A percentile compares a stretch with the other conserved stretches of the same genome.
phyloP scores from a whole-genome alignment of 2,113 vertebrate genomes.

The Lota lota region DNA sequence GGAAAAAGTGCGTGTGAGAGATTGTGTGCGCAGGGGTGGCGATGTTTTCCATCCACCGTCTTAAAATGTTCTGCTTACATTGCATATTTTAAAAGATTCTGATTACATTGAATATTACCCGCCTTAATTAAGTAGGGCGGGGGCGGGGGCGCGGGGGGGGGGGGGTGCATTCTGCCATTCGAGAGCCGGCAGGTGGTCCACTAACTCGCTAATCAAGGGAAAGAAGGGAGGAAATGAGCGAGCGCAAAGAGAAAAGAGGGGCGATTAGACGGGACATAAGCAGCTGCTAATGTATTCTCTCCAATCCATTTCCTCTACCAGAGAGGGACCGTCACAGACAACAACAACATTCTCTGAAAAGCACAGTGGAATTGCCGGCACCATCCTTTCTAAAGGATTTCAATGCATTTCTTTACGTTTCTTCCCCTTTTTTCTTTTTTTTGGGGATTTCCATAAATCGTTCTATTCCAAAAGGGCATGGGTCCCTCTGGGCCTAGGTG shows the following conservation, averaged over 20 bases:
- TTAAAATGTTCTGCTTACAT: neutral
- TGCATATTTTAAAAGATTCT: constrained; percentile 43
- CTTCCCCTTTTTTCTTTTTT: neutral
- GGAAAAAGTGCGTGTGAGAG: neutral
- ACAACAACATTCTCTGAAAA: neutral
- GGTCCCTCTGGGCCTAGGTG: constrained; percentile 18
- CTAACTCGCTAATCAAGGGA: constrained; percentile 10
- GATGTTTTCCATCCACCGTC: constrained; percentile 16
- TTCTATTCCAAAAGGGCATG: constrained; percentile 3
- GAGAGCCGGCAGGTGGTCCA: constrained; percentile 43
- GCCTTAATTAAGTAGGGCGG: constrained; percentile 50
- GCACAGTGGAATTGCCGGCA: neutral
- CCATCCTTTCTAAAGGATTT: constrained; percentile 6
- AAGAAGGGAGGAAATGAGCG: no score
- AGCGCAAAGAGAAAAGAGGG: constrained; percentile 1
- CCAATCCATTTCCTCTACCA: neutral
- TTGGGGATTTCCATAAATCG: constrained; percentile 7
- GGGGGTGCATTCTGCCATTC: neutral
- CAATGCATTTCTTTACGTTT: no score
- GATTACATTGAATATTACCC: constrained; percentile 57
- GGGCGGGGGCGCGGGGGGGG: neutral
- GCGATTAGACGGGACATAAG: neutral
- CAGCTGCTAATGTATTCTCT: neutral
- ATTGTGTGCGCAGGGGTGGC: neutral
- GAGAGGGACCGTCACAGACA: neutral